Conservation (phyloP, 2,888 invertebrate genomes). For the Didymodactylos carnosus region DNA sequence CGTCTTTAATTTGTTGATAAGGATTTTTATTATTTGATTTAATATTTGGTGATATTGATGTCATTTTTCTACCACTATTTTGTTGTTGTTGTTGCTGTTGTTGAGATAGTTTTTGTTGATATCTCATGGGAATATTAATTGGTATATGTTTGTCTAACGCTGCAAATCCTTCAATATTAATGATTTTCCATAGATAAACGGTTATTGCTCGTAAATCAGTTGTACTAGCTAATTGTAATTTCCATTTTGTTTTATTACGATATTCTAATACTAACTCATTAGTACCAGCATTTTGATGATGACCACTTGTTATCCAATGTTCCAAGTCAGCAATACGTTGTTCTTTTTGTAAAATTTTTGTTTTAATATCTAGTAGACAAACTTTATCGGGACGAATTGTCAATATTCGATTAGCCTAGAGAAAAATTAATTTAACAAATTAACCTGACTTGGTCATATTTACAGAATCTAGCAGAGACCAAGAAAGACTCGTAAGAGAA, state of each 20-base stretch:
- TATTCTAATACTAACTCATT: neutral
- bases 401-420: slow-evolving; percentile 38
- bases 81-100: neutral
- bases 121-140: neutral
- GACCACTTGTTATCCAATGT: slow-evolving; percentile 38
- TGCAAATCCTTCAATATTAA: neutral
- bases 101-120: neutral
- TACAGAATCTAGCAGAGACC: no score
- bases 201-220: neutral
- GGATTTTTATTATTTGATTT: neutral
- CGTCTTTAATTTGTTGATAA: neutral
- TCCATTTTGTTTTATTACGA: neutral
- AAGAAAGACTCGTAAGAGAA: no score
- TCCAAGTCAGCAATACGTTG: slow-evolving; percentile 39
- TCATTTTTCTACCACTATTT: neutral
- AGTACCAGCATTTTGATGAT: neutral
- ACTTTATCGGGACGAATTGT: slow-evolving; percentile 42
- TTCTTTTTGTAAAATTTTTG: slow-evolving; percentile 39
- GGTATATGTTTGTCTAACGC: neutral
- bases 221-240: neutral
- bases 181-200: neutral
- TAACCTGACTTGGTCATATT: no score
- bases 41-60: neutral
- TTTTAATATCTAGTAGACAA: slow-evolving; percentile 43
- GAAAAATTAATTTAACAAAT: no score